phyloP scores from a whole-genome alignment of 2,113 vertebrate genomes.

The Rhea pennata region DNA sequence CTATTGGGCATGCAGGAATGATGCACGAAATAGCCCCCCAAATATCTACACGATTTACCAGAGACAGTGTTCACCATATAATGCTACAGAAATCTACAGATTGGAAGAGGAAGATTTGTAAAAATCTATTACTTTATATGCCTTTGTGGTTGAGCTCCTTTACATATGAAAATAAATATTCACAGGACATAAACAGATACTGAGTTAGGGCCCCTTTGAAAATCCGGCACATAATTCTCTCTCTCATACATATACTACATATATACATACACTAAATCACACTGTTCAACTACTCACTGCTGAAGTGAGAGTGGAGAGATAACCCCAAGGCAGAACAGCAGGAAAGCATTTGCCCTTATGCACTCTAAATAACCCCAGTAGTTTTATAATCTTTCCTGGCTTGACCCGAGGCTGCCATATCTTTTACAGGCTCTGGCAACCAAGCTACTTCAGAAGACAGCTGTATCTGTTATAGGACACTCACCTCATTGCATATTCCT shows the following conservation, averaged over 20 bases:
- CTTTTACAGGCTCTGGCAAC: background rate
- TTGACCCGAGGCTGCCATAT: background rate
- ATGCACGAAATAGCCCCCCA: background rate
- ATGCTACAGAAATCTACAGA: background rate
- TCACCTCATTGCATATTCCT: background rate
- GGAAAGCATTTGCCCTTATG: background rate
- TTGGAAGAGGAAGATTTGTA: background rate
- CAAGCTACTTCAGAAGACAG: background rate
- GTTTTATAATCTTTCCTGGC: background rate
- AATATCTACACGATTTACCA: background rate
- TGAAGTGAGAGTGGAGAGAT: background rate
- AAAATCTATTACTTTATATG: background rate
- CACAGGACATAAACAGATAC: background rate
- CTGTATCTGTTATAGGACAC: background rate
- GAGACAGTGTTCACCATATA: background rate
- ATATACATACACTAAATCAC: background rate
- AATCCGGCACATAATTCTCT: background rate
- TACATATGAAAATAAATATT: background rate
- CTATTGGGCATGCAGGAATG: background rate
- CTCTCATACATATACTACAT: background rate
- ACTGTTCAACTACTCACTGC: background rate
- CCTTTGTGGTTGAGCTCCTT: background rate
- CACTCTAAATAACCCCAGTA: background rate
- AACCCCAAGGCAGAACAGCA: background rate
- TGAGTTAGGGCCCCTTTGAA: background rate